phyloP scores from a whole-genome alignment of 2,888 invertebrate species.

The Euspilapteryx auroguttella region DNA sequence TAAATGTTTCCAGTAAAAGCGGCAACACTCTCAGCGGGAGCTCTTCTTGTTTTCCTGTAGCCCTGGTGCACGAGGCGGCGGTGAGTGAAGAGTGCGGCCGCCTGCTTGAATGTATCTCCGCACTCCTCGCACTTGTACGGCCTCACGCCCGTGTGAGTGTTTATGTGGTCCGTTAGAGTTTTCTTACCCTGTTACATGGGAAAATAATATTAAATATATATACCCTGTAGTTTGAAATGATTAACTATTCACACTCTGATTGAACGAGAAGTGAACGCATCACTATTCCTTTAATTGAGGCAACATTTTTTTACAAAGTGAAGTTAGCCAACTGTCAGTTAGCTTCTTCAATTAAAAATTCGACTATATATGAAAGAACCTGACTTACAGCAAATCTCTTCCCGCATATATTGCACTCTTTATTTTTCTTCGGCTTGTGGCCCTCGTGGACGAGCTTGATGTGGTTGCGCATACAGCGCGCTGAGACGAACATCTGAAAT shows the following conservation, averaged over 20 bases:
- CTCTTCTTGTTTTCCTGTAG: no score
- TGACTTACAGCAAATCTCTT: constrained; percentile 4
- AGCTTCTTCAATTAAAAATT: background rate
- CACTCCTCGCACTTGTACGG: constrained; percentile 26
- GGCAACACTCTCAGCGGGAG: no score
- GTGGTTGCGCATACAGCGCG: constrained; percentile 4
- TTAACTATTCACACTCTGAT: no score
- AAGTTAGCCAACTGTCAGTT: background rate
- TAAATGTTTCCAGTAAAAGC: no score
- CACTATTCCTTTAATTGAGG: background rate
- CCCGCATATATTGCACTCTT: constrained; percentile 3
- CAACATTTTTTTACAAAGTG: background rate
- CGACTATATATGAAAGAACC: background rate
- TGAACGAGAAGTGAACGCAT: background rate
- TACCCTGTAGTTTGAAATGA: no score
- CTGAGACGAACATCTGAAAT: constrained; percentile 4
- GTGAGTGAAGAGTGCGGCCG: constrained; percentile 2
- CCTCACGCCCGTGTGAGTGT: constrained; percentile 1
- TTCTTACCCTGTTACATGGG: background rate
- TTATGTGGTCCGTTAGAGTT: constrained; percentile 1
- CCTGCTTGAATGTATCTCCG: constrained; percentile 22
- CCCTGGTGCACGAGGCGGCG: no score
- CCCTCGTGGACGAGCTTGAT: constrained; percentile 4
- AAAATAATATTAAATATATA: background rate
- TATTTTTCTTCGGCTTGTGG: constrained; percentile 1